These are phyloP conservation scores for Macrostomum cliftonense DNA, from an alignment of 2,888 invertebrate genomes.

Conservation along the genomic window DNA sequence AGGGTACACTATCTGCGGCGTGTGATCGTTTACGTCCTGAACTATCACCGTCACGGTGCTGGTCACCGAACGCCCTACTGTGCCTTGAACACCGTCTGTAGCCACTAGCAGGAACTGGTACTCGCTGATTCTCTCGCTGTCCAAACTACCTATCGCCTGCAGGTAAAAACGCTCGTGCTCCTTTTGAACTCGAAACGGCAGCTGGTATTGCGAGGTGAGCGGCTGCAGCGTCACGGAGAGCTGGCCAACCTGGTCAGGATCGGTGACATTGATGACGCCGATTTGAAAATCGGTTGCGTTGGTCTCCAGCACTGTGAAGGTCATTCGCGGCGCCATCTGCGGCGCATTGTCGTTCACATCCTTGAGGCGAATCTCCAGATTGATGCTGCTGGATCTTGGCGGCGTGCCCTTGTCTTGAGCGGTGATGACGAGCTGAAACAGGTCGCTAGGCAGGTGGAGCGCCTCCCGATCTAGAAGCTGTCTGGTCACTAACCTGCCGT, in stretches of 20 bases:
- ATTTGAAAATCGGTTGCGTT: background rate
- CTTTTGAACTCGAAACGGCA: background rate
- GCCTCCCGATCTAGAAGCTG: background rate
- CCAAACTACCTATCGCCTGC: background rate
- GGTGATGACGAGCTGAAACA: background rate
- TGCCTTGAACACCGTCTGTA: background rate
- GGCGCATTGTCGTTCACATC: conserved; percentile 2
- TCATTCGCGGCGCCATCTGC: background rate
- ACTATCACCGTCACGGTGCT: background rate
- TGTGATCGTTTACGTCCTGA: conserved; percentile 1
- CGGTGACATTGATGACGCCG: conserved; percentile 1
- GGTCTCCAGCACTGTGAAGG: background rate
- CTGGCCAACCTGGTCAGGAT: background rate
- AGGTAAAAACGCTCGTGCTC: background rate
- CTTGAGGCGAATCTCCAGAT: background rate
- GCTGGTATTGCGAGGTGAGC: background rate
- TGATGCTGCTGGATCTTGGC: background rate
- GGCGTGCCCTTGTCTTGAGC: background rate
- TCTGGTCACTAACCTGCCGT: background rate
- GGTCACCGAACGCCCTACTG: background rate
- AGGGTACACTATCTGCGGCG: conserved; percentile 4
- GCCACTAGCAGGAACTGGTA: conserved; percentile 1
- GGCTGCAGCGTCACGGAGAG: background rate
- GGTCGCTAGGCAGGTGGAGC: background rate
- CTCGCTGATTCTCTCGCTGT: conserved; percentile 1